Conservation (phyloP, 2,113 vertebrate genomes). For the Hippopotamus amphibius region DNA sequence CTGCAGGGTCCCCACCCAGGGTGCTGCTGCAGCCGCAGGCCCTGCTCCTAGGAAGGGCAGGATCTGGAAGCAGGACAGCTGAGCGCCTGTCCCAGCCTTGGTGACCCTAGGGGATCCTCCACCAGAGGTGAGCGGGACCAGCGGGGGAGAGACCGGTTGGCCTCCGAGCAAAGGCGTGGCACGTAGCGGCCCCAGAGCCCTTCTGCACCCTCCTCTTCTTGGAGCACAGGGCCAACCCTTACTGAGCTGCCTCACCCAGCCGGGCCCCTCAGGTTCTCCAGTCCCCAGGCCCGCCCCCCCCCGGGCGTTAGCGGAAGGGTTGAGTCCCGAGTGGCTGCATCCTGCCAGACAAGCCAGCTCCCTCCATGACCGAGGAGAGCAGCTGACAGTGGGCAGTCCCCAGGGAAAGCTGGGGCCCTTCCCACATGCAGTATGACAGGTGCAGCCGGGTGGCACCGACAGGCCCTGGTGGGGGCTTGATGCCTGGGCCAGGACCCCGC, state of each 20-base stretch:
- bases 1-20: too few species aligned
- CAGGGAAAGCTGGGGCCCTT: neutral
- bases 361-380: neutral
- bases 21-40: neutral
- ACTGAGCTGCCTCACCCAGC: neutral
- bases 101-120: neutral
- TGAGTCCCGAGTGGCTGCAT: neutral
- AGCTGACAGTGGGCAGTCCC: too few species aligned
- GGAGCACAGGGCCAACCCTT: neutral
- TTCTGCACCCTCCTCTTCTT: neutral
- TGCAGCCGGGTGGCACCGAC: neutral
- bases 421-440: too few species aligned
- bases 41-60: neutral
- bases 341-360: accelerated
- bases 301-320: neutral
- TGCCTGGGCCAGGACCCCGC: neutral
- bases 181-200: too few species aligned
- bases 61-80: neutral
- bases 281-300: neutral
- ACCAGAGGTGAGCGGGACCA: too few species aligned
- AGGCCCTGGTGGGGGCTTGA: neutral
- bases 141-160: too few species aligned
- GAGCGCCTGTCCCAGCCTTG: neutral
- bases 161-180: neutral
- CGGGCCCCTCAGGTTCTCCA: neutral